These are phyloP conservation scores for Sapayoa aenigma DNA, from an alignment of 2,113 vertebrate genomes.

Conservation along the genomic window DNA sequence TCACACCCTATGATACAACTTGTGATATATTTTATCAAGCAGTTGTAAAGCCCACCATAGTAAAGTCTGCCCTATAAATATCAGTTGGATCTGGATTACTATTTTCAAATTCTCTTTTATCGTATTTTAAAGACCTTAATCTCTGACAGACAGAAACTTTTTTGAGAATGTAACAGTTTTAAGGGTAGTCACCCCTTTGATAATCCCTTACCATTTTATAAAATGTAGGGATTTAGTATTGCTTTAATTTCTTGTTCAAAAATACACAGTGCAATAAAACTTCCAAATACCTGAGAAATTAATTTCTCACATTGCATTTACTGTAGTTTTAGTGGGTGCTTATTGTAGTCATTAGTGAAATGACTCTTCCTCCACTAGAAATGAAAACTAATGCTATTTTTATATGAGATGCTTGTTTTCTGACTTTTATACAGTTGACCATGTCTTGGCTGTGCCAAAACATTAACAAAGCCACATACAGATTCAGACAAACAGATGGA, in stretches of 20 bases:
- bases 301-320: conserved; percentile 62
- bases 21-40: background rate
- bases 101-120: background rate
- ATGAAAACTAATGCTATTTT: conserved; percentile 62
- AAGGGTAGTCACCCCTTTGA: background rate
- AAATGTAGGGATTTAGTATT: conserved; percentile 54
- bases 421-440: conserved; percentile 56
- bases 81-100: background rate
- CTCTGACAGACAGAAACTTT: background rate
- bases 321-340: conserved; percentile 58
- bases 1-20: background rate
- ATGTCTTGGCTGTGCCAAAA: background rate
- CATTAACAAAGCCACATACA: conserved; percentile 31
- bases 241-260: conserved; percentile 52
- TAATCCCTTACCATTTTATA: conserved; percentile 44
- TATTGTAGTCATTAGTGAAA: conserved; percentile 46
- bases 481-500: conserved; percentile 54
- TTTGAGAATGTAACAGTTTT: background rate
- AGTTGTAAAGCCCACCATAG: background rate
- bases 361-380: conserved; percentile 56
- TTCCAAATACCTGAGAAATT: conserved; percentile 62
- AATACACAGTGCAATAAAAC: conserved; percentile 55
- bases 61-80: background rate
- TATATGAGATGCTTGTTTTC: conserved; percentile 27
- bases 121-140: background rate